Evolutionary conservation across 2,888 invertebrate species (phyloP).

Genomic region (Mimachlamys varia): DNA sequence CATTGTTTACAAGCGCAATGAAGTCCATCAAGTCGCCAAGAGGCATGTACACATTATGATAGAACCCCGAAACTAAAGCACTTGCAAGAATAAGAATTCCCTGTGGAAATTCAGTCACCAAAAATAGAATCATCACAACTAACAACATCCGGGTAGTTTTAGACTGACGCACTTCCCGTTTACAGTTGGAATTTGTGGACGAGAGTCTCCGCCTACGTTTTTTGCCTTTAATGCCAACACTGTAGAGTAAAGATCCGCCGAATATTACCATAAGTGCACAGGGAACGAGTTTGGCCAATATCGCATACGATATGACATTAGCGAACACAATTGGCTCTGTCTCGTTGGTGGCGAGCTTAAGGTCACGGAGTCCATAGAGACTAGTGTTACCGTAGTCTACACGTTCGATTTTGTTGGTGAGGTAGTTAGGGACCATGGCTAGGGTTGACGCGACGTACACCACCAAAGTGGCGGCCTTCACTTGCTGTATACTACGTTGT

Average conservation of each 20-base stretch:
- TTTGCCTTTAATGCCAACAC: conserved; percentile 65
- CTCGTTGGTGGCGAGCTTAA: conserved; percentile 67
- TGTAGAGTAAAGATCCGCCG: conserved; percentile 79
- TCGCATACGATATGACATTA: conserved; percentile 83
- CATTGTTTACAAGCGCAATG: conserved; percentile 93
- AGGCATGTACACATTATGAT: conserved; percentile 83
- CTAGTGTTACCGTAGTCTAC: conserved; percentile 59
- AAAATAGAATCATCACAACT: conserved; percentile 91
- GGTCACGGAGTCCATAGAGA: conserved; percentile 64
- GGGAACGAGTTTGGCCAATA: conserved; percentile 94
- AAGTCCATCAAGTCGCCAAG: conserved; percentile 92
- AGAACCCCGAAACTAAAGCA: conserved; percentile 88
- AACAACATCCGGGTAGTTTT: conserved; percentile 94
- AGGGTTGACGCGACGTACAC: conserved; percentile 93
- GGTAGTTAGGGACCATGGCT: conserved; percentile 92
- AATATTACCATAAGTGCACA: conserved; percentile 91
- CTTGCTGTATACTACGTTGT: conserved; percentile 64
- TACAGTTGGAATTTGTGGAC: conserved; percentile 55
- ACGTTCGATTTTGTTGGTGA: conserved; percentile 87
- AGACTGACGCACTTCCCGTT: conserved; percentile 80
- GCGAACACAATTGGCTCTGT: conserved; percentile 65
- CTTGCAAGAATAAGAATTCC: conserved; percentile 89
- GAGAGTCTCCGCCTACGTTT: conserved; percentile 67
- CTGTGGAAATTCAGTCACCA: conserved; percentile 95
- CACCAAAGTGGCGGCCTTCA: conserved; percentile 81